Base-by-base conservation (phyloP, 92 coral and sea anemone genomes). In the Zoanthus solanderi region DNA sequence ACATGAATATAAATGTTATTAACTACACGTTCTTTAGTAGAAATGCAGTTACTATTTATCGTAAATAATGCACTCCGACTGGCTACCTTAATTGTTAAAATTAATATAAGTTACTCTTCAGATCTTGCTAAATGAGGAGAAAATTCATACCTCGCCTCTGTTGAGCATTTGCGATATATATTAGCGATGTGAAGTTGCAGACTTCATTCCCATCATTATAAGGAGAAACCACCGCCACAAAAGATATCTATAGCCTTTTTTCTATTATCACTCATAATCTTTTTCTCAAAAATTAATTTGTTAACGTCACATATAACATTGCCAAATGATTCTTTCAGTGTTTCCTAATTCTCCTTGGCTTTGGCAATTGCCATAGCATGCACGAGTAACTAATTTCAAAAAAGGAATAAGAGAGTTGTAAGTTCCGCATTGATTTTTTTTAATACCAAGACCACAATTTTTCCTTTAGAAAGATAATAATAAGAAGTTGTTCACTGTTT, bases 121-220 rank as follows among this genome's bases (percentile, higher is more conserved):
- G 10, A 50, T 10, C 56, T 50, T 50, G 10, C 56, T 50, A 10
- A 50, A 50, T 50, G 56, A 5, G 77, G 15, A 72, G 0, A 7
- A 37, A 34, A 45, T 0, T 16, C 9, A 42, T 74, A 74, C 78
- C 78, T 74, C 46, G 42, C 78, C 78, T 74, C 45, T 74, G 78
- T 56, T 30, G 78, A 74, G 52, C 78, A 53, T 42, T 44, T 74
- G 54, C 78, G 45, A 23, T 74, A 74, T 5, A 75, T 75, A 30
- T 4, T 60, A 75, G 17, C 45, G 15, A 11, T 42, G 4, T 0
- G 78, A 45, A 5, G 58, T 74, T 34, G 78, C 78, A 0, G 78
- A 74, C 50, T 74, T 74, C 78, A 74, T 74, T 18, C 78, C 78
- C 46, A 74, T 2, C 78, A 74, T 74, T n/a, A 44, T 17, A 0